Conservation (phyloP, 30 jellyfish, hydroid and myxozoan genomes). For the Sanderia malayensis region DNA sequence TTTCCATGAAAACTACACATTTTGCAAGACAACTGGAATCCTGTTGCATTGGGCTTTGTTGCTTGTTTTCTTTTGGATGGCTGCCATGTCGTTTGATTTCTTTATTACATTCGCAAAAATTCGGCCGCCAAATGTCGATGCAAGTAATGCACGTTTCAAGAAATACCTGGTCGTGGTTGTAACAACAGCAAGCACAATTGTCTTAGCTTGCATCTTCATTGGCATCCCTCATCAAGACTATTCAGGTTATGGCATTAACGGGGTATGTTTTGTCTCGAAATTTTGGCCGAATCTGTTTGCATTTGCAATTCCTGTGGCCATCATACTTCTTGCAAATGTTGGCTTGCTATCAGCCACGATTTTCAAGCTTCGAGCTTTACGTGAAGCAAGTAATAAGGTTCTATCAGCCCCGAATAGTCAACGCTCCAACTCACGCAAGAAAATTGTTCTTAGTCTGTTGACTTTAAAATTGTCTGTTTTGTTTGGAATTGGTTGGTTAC, state of each 20-base stretch:
- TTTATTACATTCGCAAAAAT: slow-evolving; percentile 2
- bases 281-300: slow-evolving; percentile 52
- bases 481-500: slow-evolving; percentile 48
- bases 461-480: slow-evolving; percentile 38
- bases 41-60: slow-evolving; percentile 15
- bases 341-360: slow-evolving; percentile 17
- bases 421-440: slow-evolving; percentile 9
- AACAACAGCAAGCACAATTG: slow-evolving; percentile 6
- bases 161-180: background rate
- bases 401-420: slow-evolving; percentile 18
- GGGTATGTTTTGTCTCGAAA: slow-evolving; percentile 33
- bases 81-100: slow-evolving; percentile 7
- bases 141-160: slow-evolving; percentile 2
- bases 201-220: slow-evolving; percentile 25
- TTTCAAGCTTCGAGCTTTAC: slow-evolving; percentile 8
- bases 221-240: slow-evolving; percentile 27
- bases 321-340: slow-evolving; percentile 13
- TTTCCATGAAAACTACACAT: background rate
- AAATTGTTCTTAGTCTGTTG: slow-evolving; percentile 13
- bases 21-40: slow-evolving; percentile 2
- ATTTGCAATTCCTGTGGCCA: slow-evolving; percentile 21
- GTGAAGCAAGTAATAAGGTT: slow-evolving; percentile 6
- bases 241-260: slow-evolving; percentile 42
- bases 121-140: background rate
- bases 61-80: slow-evolving; percentile 30